These are phyloP conservation scores for Physeter macrocephalus DNA, from an alignment of 2,113 vertebrate species.

Conservation along the genomic window DNA sequence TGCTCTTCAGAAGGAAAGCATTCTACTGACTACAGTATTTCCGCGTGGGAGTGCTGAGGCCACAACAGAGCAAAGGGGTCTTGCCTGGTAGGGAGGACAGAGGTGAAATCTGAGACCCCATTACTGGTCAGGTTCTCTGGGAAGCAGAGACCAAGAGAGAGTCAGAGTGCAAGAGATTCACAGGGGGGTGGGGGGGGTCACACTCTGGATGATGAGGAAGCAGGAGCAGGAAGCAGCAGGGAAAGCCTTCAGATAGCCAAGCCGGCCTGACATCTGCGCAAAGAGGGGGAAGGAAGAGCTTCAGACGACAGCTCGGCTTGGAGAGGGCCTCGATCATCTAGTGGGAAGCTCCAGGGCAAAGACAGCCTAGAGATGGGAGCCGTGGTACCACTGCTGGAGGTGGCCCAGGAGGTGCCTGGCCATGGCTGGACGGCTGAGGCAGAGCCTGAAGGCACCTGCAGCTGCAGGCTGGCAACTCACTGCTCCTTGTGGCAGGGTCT, in stretches of 20 bases:
- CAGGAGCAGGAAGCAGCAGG: background rate
- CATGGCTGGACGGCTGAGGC: background rate
- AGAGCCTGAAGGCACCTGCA: background rate
- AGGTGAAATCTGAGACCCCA: background rate
- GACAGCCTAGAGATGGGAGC: background rate
- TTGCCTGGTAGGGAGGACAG: background rate
- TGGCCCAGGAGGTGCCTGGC: background rate
- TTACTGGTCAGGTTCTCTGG: background rate
- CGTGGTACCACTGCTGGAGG: background rate
- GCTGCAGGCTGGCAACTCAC: background rate
- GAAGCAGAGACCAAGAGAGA: background rate
- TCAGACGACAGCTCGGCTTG: rapidly evolving
- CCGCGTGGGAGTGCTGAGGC: background rate
- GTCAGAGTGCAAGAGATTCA: background rate
- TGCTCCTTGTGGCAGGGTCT: too few species aligned
- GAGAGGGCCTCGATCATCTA: background rate
- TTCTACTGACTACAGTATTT: background rate
- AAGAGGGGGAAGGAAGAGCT: background rate
- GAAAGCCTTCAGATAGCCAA: background rate
- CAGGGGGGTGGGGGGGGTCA: background rate
- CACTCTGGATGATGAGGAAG: background rate
- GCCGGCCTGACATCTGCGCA: background rate
- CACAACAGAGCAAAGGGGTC: background rate
- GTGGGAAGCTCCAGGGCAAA: background rate
- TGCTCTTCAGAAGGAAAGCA: background rate